A percentile compares a stretch with the other conserved stretches of the same genome.
These are phyloP conservation scores for Acropora yongei DNA, from an alignment of 64 coral and sea anemone genomes.

Conservation along the genomic window DNA sequence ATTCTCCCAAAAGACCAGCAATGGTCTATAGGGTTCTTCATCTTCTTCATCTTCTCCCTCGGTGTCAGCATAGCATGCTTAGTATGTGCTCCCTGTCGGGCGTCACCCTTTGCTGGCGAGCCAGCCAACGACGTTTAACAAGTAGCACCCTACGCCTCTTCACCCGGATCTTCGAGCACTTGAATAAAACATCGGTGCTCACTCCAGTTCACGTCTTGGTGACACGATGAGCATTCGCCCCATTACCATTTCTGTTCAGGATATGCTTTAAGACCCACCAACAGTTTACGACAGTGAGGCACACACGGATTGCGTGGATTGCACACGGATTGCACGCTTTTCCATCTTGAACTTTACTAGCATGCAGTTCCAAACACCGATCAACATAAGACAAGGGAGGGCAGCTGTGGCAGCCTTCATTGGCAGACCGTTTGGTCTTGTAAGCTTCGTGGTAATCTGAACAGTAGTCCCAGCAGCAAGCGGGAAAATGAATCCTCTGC, in stretches of 20 bases:
- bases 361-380: neutral
- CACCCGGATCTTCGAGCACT: neutral
- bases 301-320: neutral
- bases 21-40: no score
- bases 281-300: neutral
- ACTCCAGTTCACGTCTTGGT: neutral
- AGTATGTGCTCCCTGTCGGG: neutral
- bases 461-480: neutral
- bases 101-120: neutral
- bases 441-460: neutral
- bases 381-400: neutral
- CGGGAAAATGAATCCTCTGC: neutral
- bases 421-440: no score
- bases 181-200: constrained; percentile 56
- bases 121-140: no score
- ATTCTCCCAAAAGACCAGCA: constrained; percentile 15
- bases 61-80: no score
- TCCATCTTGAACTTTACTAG: neutral
- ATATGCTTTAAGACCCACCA: neutral
- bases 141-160: neutral
- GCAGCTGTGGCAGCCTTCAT: neutral
- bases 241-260: constrained; percentile 10
- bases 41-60: neutral
- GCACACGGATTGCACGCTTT: neutral
- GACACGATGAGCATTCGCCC: constrained; percentile 17